Percentiles rank a stretch among this genome's conserved stretches.
Conservation (phyloP, 2,888 invertebrate species). For the Melipona bicolor region DNA sequence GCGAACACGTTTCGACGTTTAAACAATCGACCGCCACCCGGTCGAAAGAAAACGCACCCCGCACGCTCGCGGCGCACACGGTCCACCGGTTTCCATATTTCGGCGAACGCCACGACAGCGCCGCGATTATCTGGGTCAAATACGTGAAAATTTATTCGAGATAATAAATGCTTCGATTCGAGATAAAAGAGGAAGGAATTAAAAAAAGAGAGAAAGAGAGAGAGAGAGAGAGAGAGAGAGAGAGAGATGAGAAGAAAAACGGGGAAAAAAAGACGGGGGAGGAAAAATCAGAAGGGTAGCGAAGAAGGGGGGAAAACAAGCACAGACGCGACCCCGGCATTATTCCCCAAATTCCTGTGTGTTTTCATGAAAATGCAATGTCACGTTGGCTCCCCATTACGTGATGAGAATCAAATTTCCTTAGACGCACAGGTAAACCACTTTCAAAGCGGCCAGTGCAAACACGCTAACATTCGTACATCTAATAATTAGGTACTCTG, state of each 20-base stretch:
- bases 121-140: slow-evolving; percentile 25
- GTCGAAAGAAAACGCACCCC: slow-evolving; percentile 8
- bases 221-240: no score
- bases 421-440: slow-evolving; percentile 25
- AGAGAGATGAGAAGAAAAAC: no score
- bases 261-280: not conserved
- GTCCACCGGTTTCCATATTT: slow-evolving; percentile 37
- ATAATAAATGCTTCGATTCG: slow-evolving; percentile 22
- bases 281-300: not conserved
- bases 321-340: slow-evolving; percentile 30
- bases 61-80: slow-evolving; percentile 11
- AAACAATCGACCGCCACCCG: not conserved
- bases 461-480: slow-evolving; percentile 38
- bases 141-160: slow-evolving; percentile 59
- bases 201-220: not conserved
- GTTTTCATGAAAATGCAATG: slow-evolving; percentile 69
- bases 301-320: not conserved
- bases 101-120: not conserved
- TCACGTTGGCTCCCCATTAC: slow-evolving; percentile 65
- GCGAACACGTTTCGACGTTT: slow-evolving; percentile 4
- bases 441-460: slow-evolving; percentile 24
- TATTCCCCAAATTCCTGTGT: slow-evolving; percentile 48
- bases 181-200: not conserved
- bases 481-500: slow-evolving; percentile 41
- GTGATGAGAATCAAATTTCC: slow-evolving; percentile 62